These are phyloP conservation scores for Lerista edwardsae DNA, from an alignment of 2,797 vertebrate species.

Conservation along the genomic window DNA sequence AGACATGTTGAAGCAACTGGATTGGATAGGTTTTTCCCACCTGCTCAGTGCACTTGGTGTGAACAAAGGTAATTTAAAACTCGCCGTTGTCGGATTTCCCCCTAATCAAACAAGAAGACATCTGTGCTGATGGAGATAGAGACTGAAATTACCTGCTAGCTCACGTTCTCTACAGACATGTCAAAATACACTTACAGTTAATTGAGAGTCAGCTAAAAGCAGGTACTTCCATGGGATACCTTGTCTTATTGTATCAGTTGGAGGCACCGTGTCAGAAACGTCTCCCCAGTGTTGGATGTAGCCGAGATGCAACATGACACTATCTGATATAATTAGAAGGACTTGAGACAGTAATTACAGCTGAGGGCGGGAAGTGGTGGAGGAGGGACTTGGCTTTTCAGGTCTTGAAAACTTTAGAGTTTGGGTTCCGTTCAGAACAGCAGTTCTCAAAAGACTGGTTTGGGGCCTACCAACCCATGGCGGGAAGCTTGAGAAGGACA, in stretches of 20 bases:
- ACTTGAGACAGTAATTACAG: constrained; percentile 59
- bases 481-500: not conserved
- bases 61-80: constrained; percentile 49
- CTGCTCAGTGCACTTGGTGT: constrained; percentile 26
- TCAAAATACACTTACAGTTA: constrained; percentile 59
- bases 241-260: constrained; percentile 57
- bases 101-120: constrained; percentile 46
- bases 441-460: constrained; percentile 24
- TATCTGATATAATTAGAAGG: constrained; percentile 69
- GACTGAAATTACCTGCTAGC: constrained; percentile 65
- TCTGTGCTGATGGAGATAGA: constrained; percentile 48
- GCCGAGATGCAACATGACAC: constrained; percentile 64
- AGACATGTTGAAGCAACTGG: constrained; percentile 30
- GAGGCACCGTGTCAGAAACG: constrained; percentile 56
- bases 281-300: constrained; percentile 59
- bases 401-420: constrained; percentile 47
- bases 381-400: constrained; percentile 61
- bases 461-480: not conserved
- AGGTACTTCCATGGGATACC: constrained; percentile 57
- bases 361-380: constrained; percentile 36
- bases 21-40: constrained; percentile 32
- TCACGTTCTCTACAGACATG: constrained; percentile 54
- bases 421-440: constrained; percentile 53
- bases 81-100: constrained; percentile 33
- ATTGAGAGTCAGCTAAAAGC: constrained; percentile 64